Percentiles rank a stretch among this genome's conserved stretches.
phyloP scores from a whole-genome alignment of 2,113 vertebrate species.

The Chauna torquata region DNA sequence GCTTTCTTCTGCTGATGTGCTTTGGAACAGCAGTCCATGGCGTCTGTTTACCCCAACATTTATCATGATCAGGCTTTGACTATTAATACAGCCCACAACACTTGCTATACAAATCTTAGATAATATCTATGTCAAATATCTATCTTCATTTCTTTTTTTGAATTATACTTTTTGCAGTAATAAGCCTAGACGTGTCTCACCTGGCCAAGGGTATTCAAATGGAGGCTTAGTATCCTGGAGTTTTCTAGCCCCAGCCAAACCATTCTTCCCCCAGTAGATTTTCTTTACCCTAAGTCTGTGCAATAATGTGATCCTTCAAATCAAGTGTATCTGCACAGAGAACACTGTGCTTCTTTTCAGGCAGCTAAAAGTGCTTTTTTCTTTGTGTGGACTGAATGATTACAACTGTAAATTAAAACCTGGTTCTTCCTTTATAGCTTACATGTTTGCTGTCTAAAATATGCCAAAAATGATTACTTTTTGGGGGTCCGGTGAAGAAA shows the following conservation, averaged over 20 bases:
- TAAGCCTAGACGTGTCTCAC: neutral
- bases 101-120: neutral
- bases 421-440: neutral
- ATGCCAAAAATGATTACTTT: slow-evolving; percentile 9
- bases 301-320: neutral
- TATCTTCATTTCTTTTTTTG: neutral
- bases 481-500: neutral
- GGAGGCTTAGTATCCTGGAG: neutral
- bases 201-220: neutral
- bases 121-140: neutral
- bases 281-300: neutral
- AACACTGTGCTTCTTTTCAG: neutral
- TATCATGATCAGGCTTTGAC: neutral
- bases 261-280: neutral
- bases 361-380: neutral
- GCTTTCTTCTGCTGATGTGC: neutral
- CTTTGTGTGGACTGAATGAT: neutral
- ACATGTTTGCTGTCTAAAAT: neutral
- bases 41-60: neutral
- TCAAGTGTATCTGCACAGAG: neutral
- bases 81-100: neutral
- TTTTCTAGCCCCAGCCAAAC: neutral
- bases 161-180: neutral
- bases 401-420: neutral
- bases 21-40: neutral